phyloP scores from a whole-genome alignment of 2,888 invertebrate species.

The Agrochola circellaris region DNA sequence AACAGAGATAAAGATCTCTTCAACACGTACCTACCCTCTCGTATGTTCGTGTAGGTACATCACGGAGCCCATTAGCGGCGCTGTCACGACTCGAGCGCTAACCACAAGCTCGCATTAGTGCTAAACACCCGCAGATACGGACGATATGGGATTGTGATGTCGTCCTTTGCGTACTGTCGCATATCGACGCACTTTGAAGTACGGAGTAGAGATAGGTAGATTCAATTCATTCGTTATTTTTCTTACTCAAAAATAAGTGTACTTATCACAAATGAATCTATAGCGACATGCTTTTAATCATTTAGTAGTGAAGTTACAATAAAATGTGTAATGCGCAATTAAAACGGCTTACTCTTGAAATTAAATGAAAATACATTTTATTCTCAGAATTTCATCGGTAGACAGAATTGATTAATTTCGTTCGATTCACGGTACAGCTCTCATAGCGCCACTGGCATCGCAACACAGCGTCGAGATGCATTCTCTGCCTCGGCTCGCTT shows the following conservation, averaged over 20 bases:
- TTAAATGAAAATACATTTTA: neutral
- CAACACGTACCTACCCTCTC: conserved; percentile 33
- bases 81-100: conserved; percentile 54
- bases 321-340: neutral
- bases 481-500: conserved; percentile 26
- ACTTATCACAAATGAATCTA: neutral
- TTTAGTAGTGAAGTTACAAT: neutral
- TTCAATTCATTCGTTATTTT: neutral
- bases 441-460: neutral
- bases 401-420: conserved; percentile 18
- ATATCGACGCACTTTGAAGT: conserved; percentile 12
- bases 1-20: conserved; percentile 46
- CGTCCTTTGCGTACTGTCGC: neutral
- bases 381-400: neutral
- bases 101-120: conserved; percentile 59
- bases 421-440: conserved; percentile 14
- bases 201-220: neutral
- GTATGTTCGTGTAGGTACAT: conserved; percentile 39
- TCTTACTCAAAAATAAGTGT: neutral
- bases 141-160: conserved; percentile 17
- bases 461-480: conserved; percentile 21
- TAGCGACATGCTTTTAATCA: neutral
- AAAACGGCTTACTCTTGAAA: neutral
- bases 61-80: conserved; percentile 59
- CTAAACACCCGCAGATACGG: conserved; percentile 51